A percentile compares a stretch with the other conserved stretches of the same genome.
These are phyloP conservation scores for Criorhina ranunculi DNA, from an alignment of 2,888 invertebrate species.

Conservation along the genomic window DNA sequence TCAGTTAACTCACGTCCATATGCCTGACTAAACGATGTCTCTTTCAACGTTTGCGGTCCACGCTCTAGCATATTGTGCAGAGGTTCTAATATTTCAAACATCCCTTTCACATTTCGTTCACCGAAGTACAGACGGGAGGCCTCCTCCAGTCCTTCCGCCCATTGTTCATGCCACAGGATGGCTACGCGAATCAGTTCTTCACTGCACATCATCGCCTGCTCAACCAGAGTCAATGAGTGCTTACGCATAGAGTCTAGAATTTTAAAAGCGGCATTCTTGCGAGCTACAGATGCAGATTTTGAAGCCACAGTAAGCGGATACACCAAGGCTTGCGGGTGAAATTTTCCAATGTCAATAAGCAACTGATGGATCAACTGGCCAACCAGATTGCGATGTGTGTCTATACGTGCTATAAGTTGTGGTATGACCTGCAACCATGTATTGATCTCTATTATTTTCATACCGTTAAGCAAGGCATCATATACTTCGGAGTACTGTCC, in stretches of 20 bases:
- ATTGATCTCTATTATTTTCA: slow-evolving; percentile 97
- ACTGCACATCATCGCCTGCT: slow-evolving; percentile 97
- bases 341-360: slow-evolving; percentile 98
- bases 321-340: slow-evolving; percentile 98
- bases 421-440: slow-evolving; percentile 99
- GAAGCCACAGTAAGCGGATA: slow-evolving; percentile 99
- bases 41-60: slow-evolving; percentile 98
- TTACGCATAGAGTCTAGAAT: slow-evolving; percentile 98
- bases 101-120: slow-evolving; percentile 97
- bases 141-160: slow-evolving; percentile 99
- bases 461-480: slow-evolving; percentile 96
- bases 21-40: slow-evolving; percentile 98
- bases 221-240: slow-evolving; percentile 95
- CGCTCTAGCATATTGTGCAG: slow-evolving; percentile 96
- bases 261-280: slow-evolving; percentile 96
- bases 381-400: slow-evolving; percentile 95
- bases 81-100: slow-evolving; percentile 98
- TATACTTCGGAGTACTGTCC: slow-evolving; percentile 97
- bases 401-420: slow-evolving; percentile 98
- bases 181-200: slow-evolving; percentile 99
- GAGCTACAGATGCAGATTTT: slow-evolving; percentile 94
- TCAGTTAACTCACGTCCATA: slow-evolving; percentile 97
- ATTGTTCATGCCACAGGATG: slow-evolving; percentile 99
- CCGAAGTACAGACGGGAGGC: slow-evolving; percentile 97
- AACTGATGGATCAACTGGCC: slow-evolving; percentile 96